These are phyloP conservation scores for Lontra canadensis DNA, from an alignment of 2,113 vertebrate species.

Conservation along the genomic window DNA sequence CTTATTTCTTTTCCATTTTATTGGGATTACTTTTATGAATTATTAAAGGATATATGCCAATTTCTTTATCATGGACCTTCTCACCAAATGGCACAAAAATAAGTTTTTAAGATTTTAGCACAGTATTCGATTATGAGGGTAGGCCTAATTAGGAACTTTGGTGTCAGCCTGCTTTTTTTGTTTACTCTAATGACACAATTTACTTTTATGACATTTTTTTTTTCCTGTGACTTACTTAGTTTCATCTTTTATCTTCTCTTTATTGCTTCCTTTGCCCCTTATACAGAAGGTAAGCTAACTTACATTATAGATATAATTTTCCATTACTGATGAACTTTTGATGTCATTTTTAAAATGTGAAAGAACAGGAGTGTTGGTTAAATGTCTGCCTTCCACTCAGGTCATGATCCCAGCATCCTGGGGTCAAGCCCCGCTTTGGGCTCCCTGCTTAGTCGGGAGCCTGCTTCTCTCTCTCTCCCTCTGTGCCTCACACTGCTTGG, in stretches of 20 bases:
- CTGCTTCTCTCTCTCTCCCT: not conserved
- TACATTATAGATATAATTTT: conserved; percentile 59
- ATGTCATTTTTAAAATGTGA: conserved; percentile 43
- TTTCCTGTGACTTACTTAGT: conserved; percentile 76
- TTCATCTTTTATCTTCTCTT: conserved; percentile 87
- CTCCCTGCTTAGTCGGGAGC: not conserved
- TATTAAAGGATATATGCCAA: not conserved
- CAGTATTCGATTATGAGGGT: conserved; percentile 8
- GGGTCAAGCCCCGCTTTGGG: not conserved
- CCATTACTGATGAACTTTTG: conserved; percentile 30
- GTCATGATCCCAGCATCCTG: not conserved
- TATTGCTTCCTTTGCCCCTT: conserved; percentile 90
- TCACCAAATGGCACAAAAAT: not conserved
- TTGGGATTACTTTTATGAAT: conserved; percentile 11
- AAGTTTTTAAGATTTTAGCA: not conserved
- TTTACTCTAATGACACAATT: not conserved
- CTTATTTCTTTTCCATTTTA: not conserved
- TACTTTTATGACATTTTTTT: conserved; percentile 44
- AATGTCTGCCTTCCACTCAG: not conserved
- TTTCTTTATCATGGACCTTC: conserved; percentile 1
- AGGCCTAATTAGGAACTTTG: not conserved
- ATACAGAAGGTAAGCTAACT: conserved; percentile 97
- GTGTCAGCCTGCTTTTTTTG: not conserved
- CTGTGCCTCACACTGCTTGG: not conserved
- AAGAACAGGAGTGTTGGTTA: not conserved